These are phyloP conservation scores for Euschistus heros DNA, from an alignment of 1,140 invertebrate species.

Conservation along the genomic window DNA sequence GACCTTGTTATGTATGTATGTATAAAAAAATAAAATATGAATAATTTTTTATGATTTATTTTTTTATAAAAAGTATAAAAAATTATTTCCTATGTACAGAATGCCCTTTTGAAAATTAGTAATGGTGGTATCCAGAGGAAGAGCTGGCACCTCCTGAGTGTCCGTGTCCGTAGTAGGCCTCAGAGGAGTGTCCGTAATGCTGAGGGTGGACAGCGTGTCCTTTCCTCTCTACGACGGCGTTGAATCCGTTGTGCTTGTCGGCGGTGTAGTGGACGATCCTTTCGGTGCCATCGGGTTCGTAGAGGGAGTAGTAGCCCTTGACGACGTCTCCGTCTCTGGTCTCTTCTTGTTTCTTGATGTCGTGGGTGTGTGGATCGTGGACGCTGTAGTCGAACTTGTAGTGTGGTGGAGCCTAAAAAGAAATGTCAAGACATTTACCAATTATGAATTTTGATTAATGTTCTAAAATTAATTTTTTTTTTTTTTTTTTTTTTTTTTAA, in stretches of 20 bases:
- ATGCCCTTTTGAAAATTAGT: too few relatives aligned
- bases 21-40: too few relatives aligned
- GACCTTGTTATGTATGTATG: too few relatives aligned
- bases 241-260: conserved; percentile 38
- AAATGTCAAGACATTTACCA: too few relatives aligned
- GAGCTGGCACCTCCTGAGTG: too few relatives aligned
- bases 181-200: not conserved
- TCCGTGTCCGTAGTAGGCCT: not conserved
- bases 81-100: too few relatives aligned
- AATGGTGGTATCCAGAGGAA: too few relatives aligned
- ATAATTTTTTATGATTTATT: too few relatives aligned
- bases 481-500: too few relatives aligned
- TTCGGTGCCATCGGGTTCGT: conserved; percentile 40
- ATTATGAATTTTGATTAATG: too few relatives aligned
- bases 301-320: conserved; percentile 41
- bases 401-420: conserved; percentile 32
- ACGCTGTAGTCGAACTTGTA: conserved; percentile 47
- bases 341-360: conserved; percentile 42
- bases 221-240: conserved; percentile 34
- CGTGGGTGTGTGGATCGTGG: conserved; percentile 42
- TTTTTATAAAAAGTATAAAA: too few relatives aligned
- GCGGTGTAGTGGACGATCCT: conserved; percentile 41
- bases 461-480: too few relatives aligned
- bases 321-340: conserved; percentile 35
- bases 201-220: conserved; percentile 33